Evolutionary conservation across 2,113 vertebrate genomes (phyloP), one percentile per base, ranked within the genome.

Genomic region (Columbina picui): DNA sequence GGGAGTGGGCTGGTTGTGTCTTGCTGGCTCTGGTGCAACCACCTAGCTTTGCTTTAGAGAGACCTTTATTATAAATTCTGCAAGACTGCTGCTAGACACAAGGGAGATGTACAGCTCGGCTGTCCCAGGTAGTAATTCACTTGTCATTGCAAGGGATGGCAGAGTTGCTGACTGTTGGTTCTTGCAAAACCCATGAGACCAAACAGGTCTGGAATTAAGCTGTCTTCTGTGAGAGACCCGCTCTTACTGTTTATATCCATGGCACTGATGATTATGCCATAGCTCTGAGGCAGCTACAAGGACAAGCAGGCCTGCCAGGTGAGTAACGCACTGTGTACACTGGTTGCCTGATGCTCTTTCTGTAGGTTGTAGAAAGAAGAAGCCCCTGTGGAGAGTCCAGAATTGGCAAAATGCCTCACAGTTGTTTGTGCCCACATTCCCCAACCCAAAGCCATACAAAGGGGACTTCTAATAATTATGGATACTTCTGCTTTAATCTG

Each of bases 401-500:
- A 73, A 89, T 12, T 71, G 61, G 19, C 19, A 36, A 27, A 67
- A 14, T 78, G 13, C 21, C 30, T 85, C 86, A 52, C 36, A 64
- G 18, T 39, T 84, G 25, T 69, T 75, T 87, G 25, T 85, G 57
- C 53, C 25, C 30, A 71, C 14, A 23, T 68, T 91, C n/a, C 70
- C 70, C 67, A 76, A 8, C 43, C 26, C 74, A 79, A 85, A 90
- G 63, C 19, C 39, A 80, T 49, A 73, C 43, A 73, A 57, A 91
- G 17, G 13, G 11, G 59, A 82, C 53, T 87, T 87, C 22, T 50
- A 38, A 38, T 82, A 68, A 36, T 86, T 70, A 77, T 30, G 29
- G 30, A 86, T 73, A 26, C n/a, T 89, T 89, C n/a, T 87, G 30
- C 27, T 97, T 96, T 96, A 95, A 78, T 97, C 30, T 89, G 53